Evolutionary conservation across 2,797 vertebrate species (phyloP), one percentile per base, ranked within the genome.

Genomic region (Channa striata): DNA sequence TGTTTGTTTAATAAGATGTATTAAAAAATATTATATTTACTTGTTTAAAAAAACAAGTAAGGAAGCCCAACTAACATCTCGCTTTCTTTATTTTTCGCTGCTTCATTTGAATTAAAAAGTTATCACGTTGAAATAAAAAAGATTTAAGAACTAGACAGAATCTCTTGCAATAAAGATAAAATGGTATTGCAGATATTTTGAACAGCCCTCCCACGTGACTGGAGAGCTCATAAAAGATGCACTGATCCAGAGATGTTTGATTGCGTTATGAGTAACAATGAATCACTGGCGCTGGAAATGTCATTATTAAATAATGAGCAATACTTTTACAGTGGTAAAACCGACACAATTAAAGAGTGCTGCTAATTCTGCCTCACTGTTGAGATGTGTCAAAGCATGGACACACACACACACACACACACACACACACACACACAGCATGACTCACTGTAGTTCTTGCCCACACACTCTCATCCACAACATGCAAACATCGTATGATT

Each of bases 231-330:
- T 69, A 52, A 75, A n/a, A 11, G 30, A 72, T 11, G 17, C 6
- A 6, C n/a, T 16, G n/a, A 74, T 77, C 53, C 43, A 16, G 39
- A 64, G 36, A 40, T 5, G 25, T 10, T 6, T 43, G 54, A 76
- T 74, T 37, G 44, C 64, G 23, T 50, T 2, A 30, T 81, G 77
- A 85, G 81, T 63, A 66, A 76, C 20, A n/a, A 46, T 75, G 70
- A 87, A 69, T 84, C 85, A 78, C 47, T 42, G 9, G 30, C 50
- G 47, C 36, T 25, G 43, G 25, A 59, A 74, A 82, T 51, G 25
- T 23, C n/a, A 65, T 48, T 30, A n/a, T 49, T 44, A 54, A 60
- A 66, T 42, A 56, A 49, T 12, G 59, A 66, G 63, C 14, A 16
- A 61, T 48, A 1, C 5, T 11, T 14, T 9, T 23, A 19, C 8